These are phyloP conservation scores for Athene cunicularia DNA, from an alignment of 2,113 vertebrate species.

Conservation along the genomic window DNA sequence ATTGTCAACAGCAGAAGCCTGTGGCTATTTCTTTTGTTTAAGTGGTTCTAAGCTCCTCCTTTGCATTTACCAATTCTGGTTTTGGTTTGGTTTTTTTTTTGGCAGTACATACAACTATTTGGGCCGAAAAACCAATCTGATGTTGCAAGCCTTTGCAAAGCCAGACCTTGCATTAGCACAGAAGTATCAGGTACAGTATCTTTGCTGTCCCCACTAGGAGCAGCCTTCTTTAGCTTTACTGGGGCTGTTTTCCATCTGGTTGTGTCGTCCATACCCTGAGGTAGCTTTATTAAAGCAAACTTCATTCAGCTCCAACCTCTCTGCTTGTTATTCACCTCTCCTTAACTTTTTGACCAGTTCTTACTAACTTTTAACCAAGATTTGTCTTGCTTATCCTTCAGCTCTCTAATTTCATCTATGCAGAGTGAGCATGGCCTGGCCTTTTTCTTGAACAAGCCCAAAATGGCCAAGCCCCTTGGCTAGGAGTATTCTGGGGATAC, in stretches of 20 bases:
- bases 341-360: background rate
- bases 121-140: constrained; percentile 76
- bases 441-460: background rate
- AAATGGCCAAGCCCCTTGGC: background rate
- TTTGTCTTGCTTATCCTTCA: background rate
- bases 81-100: background rate
- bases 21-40: background rate
- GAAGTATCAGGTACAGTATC: constrained; percentile 82
- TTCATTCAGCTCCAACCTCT: background rate
- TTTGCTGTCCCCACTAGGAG: background rate
- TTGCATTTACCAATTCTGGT: background rate
- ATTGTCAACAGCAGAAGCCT: background rate
- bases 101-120: constrained; percentile 93
- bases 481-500: background rate
- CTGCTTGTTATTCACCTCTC: background rate
- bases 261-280: background rate
- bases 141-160: constrained; percentile 82
- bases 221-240: background rate
- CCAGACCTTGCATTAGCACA: constrained; percentile 78
- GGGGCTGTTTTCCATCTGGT: background rate
- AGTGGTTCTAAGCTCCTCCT: background rate
- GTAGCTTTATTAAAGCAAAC: background rate
- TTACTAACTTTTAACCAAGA: background rate
- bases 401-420: background rate
- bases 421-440: background rate